Evolutionary conservation across 2,797 vertebrate species (phyloP), one percentile per base, ranked within the genome.

Genomic region (Onychomys arenicola): DNA sequence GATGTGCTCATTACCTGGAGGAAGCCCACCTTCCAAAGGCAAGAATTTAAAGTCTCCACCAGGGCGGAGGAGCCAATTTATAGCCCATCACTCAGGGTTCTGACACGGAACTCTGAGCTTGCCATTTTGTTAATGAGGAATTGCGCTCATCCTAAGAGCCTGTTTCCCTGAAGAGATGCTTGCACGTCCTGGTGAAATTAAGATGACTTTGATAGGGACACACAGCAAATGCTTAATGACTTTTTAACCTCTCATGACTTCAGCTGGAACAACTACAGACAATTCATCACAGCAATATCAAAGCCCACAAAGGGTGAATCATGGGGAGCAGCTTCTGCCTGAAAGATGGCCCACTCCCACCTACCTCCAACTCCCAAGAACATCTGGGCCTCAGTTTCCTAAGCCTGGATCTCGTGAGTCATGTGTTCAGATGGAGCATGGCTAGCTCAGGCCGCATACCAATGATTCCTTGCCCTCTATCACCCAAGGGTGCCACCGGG

Each of bases 1-100:
- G 98, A 97, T 97, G 96, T 61, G 93, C 98, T 98, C 98, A 96
- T 96, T 94, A 97, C 97, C 97, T 97, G 97, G 96, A 98, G 98
- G 97, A 96, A 98, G 93, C 83, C 94, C 97, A 95, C 98, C 97
- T 97, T 98, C 98, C 93, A 80, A 95, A 98, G 92, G 93, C 94
- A 96, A 97, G 97, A 97, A 97, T 97, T 97, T 90, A 95, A 97
- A 97, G 97, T 97, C 98, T 97, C 97, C 92, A 88, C 97, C 95
- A 96, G 97, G 97, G 96, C 67, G 87, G 95, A 96, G 95, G 97
- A 98, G 97, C 97, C 97, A 92, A 95, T 97, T 98, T 96, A 93
- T 90, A 98, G 97, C 96, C 98, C 98, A 96, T 98, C 98, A 96
- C 96, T 98, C 98, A 98, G 95, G 97, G 94, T 94, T 98, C 96